Percentiles rank a stretch among this genome's conserved stretches.
Evolutionary conservation across 2,888 invertebrate species (phyloP).

Genomic region (Folsomia candida): DNA sequence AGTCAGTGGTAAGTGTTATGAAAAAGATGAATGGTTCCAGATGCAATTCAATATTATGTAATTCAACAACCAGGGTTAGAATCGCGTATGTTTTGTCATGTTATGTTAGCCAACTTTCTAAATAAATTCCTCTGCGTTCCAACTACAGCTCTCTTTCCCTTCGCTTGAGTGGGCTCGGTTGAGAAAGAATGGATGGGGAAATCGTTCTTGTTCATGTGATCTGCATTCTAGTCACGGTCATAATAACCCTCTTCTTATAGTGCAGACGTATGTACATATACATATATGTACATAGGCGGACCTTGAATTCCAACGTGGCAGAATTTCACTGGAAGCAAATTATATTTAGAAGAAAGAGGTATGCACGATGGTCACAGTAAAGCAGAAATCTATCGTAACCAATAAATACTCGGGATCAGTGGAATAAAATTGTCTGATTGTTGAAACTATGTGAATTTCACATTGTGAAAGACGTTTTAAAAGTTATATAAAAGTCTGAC

Average conservation of each 20-base stretch:
- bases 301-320: too few species aligned
- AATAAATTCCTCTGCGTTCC: background rate
- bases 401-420: too few species aligned
- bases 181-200: background rate
- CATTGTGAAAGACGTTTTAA: too few species aligned
- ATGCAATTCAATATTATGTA: constrained; percentile 21
- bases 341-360: too few species aligned
- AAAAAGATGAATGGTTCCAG: constrained; percentile 18
- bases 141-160: background rate
- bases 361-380: too few species aligned
- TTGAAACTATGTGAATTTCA: too few species aligned
- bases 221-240: background rate
- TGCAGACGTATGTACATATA: too few species aligned
- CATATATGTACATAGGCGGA: too few species aligned
- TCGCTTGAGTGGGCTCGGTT: background rate
- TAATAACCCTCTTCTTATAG: background rate
- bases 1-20: constrained; percentile 14
- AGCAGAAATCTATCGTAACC: too few species aligned
- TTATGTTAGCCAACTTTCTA: background rate
- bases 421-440: too few species aligned
- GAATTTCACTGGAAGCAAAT: too few species aligned
- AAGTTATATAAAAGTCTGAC: too few species aligned
- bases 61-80: background rate
- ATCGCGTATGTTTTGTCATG: constrained; percentile 2
- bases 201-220: background rate